These are phyloP conservation scores for Orycteropus afer DNA, from an alignment of 2,113 vertebrate genomes.

Conservation along the genomic window DNA sequence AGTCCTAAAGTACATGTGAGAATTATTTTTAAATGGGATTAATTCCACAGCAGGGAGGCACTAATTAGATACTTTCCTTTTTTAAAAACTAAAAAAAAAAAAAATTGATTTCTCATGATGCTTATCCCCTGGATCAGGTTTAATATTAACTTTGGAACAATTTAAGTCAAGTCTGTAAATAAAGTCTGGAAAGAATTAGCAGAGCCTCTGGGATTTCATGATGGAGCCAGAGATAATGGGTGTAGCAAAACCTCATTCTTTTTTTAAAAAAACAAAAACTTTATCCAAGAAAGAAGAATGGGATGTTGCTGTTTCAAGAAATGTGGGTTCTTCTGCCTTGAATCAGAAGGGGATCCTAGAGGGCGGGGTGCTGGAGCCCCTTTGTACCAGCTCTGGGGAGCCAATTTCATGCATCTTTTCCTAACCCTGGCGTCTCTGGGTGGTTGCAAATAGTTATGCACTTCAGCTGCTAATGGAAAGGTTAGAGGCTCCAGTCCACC, in stretches of 20 bases:
- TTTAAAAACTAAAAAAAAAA: neutral
- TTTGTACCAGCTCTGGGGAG: neutral
- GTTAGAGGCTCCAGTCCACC: neutral
- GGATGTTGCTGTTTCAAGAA: slow-evolving; percentile 35
- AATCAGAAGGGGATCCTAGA: neutral
- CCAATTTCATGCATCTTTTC: rapidly evolving
- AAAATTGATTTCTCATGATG: neutral
- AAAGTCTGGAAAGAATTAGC: neutral
- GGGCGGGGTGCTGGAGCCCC: rapidly evolving
- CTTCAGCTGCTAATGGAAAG: neutral
- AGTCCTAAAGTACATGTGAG: neutral
- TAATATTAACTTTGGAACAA: slow-evolving; percentile 47
- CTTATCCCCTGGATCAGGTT: neutral
- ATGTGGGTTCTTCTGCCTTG: slow-evolving; percentile 45
- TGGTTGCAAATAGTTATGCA: neutral
- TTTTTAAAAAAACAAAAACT: too few species aligned
- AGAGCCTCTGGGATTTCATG: neutral
- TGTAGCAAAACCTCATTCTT: neutral
- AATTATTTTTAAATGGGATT: slow-evolving; percentile 51
- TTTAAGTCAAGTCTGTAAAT: neutral
- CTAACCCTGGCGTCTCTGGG: neutral
- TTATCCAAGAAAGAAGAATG: neutral
- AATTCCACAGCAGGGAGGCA: neutral
- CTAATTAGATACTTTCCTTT: neutral
- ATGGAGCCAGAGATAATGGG: neutral